These are phyloP conservation scores for Diaprepes abbreviatus DNA, from an alignment of 2,888 invertebrate species.

Conservation along the genomic window DNA sequence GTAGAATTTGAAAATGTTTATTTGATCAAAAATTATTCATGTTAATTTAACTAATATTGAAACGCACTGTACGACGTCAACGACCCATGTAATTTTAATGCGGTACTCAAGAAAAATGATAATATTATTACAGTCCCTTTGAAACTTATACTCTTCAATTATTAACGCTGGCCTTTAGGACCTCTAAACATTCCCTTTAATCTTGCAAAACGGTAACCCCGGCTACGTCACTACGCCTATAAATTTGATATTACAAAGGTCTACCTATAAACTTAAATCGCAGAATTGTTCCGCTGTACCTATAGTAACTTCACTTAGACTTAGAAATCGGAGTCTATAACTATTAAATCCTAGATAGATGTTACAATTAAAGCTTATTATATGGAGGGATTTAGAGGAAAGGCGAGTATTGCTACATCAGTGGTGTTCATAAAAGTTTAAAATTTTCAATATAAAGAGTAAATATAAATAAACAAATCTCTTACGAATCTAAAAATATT, in stretches of 20 bases:
- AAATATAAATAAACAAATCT: too few species aligned
- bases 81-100: too few species aligned
- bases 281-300: background rate
- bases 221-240: background rate
- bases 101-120: too few species aligned
- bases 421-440: background rate
- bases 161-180: background rate
- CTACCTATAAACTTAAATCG: slow-evolving; percentile 10
- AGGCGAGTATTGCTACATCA: background rate
- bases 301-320: background rate
- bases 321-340: slow-evolving; percentile 16
- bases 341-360: slow-evolving; percentile 21
- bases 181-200: background rate
- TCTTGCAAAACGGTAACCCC: background rate
- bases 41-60: too few species aligned
- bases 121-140: too few species aligned
- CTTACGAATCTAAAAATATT: too few species aligned
- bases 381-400: slow-evolving; percentile 1
- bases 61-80: too few species aligned
- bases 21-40: too few species aligned
- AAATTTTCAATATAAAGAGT: background rate
- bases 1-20: too few species aligned
- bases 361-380: slow-evolving; percentile 18
- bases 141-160: background rate
- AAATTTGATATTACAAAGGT: slow-evolving; percentile 15